Percentiles rank a stretch among this genome's conserved stretches.
phyloP scores from a whole-genome alignment of 2,888 invertebrate species.

The Aphodius granarius region DNA sequence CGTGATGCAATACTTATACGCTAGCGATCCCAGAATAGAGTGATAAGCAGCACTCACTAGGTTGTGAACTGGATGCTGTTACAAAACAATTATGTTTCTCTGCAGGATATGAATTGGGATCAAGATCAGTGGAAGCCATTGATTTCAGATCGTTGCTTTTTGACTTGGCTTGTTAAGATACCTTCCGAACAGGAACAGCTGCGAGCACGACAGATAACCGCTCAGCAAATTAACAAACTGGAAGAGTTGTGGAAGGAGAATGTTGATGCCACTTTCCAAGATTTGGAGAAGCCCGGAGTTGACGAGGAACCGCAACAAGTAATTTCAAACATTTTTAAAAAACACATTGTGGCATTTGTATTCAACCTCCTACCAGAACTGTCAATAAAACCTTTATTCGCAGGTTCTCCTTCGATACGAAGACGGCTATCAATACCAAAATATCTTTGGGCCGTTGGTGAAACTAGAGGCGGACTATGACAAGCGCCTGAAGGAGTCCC shows the following conservation, averaged over 20 bases:
- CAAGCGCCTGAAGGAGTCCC: constrained; percentile 94
- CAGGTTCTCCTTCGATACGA: constrained; percentile 74
- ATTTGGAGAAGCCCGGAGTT: constrained; percentile 96
- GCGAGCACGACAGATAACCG: constrained; percentile 94
- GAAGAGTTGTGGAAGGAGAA: constrained; percentile 99
- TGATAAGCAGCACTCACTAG: too few species aligned
- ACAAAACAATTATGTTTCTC: too few species aligned
- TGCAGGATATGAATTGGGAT: constrained; percentile 96
- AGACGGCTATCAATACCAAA: constrained; percentile 99
- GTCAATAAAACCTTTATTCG: constrained; percentile 18
- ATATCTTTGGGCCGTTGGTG: constrained; percentile 95
- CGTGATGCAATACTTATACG: too few species aligned
- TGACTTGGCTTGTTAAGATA: constrained; percentile 97
- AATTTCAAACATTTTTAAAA: constrained; percentile 13
- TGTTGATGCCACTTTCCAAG: constrained; percentile 96
- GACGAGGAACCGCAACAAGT: constrained; percentile 98
- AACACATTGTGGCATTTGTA: background rate
- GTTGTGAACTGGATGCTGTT: too few species aligned
- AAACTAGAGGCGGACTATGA: constrained; percentile 98
- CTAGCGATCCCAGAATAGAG: too few species aligned
- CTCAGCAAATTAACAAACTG: constrained; percentile 95
- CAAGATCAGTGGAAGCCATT: constrained; percentile 98
- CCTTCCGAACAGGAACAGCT: constrained; percentile 96
- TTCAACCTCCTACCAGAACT: background rate
- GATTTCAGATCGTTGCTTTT: constrained; percentile 93